phyloP scores from a whole-genome alignment of 2,888 invertebrate species.

The Melinaea marsaeus region DNA sequence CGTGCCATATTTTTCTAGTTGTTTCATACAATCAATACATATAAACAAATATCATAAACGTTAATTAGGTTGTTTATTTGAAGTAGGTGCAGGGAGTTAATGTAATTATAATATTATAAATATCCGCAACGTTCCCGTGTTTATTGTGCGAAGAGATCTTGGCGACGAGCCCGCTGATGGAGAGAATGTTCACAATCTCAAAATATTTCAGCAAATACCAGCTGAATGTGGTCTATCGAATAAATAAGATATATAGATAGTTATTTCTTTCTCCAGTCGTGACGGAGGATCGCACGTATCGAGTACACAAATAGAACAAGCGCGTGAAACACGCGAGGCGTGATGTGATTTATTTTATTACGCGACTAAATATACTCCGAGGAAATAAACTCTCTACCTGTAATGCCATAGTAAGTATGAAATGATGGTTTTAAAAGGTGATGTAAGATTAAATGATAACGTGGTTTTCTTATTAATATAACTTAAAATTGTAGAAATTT shows the following conservation, averaged over 20 bases:
- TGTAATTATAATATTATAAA: background rate
- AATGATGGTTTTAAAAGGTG: background rate
- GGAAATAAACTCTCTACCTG: background rate
- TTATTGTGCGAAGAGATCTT: conserved; percentile 20
- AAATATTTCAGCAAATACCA: conserved; percentile 19
- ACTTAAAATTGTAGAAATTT: too few species aligned
- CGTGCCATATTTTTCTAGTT: too few species aligned
- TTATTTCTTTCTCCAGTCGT: conserved; percentile 4
- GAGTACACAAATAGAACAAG: conserved; percentile 28
- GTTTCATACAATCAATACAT: too few species aligned
- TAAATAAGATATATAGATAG: background rate
- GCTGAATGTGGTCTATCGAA: background rate
- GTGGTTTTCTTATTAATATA: too few species aligned
- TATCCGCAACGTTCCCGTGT: conserved; percentile 11
- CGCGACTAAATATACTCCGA: conserved; percentile 39
- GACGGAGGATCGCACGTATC: conserved; percentile 12
- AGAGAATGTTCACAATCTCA: conserved; percentile 26
- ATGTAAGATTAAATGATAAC: too few species aligned
- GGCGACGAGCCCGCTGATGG: conserved; percentile 20
- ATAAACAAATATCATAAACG: too few species aligned
- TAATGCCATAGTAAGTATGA: background rate
- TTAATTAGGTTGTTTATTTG: too few species aligned
- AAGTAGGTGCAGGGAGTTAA: background rate
- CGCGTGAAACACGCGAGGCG: conserved; percentile 36
- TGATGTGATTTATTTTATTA: conserved; percentile 40